Conservation (phyloP, 92 coral and sea anemone genomes). For the Montipora capitata region DNA sequence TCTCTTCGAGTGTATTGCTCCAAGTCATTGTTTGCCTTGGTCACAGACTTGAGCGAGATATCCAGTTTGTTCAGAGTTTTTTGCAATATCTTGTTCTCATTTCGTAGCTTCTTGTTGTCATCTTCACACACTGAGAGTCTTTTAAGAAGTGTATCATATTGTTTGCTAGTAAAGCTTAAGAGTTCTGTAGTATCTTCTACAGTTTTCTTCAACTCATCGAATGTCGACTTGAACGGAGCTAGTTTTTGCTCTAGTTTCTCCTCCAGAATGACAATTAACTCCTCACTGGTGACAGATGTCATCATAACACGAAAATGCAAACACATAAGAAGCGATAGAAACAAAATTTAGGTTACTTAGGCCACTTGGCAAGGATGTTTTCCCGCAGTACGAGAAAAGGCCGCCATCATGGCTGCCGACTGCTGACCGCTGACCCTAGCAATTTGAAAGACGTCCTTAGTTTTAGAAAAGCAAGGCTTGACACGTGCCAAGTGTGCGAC, state of each 20-base stretch:
- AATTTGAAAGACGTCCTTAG: too few relatives aligned
- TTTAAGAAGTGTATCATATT: background rate
- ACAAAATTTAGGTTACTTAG: too few relatives aligned
- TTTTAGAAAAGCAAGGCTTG: too few relatives aligned
- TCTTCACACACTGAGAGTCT: background rate
- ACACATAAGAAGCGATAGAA: too few relatives aligned
- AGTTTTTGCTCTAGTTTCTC: conserved; percentile 20
- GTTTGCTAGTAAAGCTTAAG: background rate
- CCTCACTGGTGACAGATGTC: background rate
- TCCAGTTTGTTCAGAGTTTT: conserved; percentile 2
- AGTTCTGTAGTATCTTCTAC: background rate
- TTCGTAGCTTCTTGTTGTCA: conserved; percentile 4
- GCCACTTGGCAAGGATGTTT: too few relatives aligned
- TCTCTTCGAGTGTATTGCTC: conserved; percentile 55
- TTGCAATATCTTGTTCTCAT: too few relatives aligned
- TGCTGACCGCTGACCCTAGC: too few relatives aligned
- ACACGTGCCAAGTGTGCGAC: too few relatives aligned
- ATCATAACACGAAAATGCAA: background rate
- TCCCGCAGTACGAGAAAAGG: too few relatives aligned
- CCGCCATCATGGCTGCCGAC: too few relatives aligned
- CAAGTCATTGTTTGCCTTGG: conserved; percentile 37
- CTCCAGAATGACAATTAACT: background rate
- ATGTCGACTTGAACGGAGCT: background rate
- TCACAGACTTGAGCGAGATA: background rate
- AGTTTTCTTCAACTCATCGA: background rate